These are phyloP conservation scores for Eugnorisma glareosa DNA, from an alignment of 2,888 invertebrate species.

Conservation along the genomic window DNA sequence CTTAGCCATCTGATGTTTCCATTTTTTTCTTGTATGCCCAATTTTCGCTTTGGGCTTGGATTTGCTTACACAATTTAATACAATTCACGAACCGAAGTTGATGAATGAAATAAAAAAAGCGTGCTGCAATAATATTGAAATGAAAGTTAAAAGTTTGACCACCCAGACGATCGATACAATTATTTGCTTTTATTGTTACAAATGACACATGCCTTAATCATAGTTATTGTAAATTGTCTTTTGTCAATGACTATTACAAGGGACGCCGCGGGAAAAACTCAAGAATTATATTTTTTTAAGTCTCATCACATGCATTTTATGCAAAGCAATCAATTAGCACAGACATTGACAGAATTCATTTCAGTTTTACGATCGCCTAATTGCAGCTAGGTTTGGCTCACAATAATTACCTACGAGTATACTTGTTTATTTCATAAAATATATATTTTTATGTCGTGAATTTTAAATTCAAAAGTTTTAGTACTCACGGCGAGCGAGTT, in stretches of 20 bases:
- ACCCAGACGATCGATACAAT: conserved; percentile 10
- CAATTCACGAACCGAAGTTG: background rate
- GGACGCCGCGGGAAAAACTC: background rate
- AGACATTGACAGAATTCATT: conserved; percentile 32
- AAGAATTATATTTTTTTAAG: conserved; percentile 16
- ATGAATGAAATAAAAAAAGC: background rate
- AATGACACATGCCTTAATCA: conserved; percentile 2
- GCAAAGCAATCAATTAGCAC: conserved; percentile 56
- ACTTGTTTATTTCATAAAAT: conserved; percentile 11
- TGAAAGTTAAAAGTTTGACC: conserved; percentile 6
- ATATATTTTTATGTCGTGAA: conserved; percentile 1
- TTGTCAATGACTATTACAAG: conserved; percentile 15
- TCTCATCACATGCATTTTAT: conserved; percentile 16
- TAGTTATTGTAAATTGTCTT: conserved; percentile 29
- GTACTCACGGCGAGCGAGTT: conserved; percentile 6
- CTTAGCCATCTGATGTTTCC: background rate
- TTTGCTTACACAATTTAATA: background rate
- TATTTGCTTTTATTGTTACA: conserved; percentile 25
- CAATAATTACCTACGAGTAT: too few relatives aligned
- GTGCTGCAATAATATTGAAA: background rate
- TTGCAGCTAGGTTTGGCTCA: conserved; percentile 25
- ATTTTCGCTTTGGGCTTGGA: background rate
- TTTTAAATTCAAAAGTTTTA: background rate
- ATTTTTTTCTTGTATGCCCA: background rate
- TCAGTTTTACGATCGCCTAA: conserved; percentile 43